Conservation (phyloP, 1,140 invertebrate genomes). For the Drosophila jambulina region DNA sequence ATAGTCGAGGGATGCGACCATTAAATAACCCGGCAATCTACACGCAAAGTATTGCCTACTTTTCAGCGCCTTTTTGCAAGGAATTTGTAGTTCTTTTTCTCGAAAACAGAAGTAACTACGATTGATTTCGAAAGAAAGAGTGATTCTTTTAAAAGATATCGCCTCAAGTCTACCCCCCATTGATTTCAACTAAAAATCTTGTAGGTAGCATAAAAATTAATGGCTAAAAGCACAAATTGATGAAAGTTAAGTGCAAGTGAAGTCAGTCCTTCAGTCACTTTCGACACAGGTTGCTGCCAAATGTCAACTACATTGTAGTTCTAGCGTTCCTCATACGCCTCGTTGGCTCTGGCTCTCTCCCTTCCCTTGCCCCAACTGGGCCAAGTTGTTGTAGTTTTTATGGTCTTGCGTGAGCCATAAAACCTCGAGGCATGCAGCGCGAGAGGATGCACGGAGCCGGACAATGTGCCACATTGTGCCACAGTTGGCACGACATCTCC, state of each 20-base stretch:
- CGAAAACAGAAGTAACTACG: background rate
- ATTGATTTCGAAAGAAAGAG: background rate
- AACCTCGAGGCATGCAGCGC: conserved; percentile 29
- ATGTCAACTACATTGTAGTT: conserved; percentile 30
- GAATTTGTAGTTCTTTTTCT: too few species aligned
- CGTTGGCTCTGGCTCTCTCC: conserved; percentile 6
- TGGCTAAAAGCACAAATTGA: background rate
- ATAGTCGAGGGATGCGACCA: background rate
- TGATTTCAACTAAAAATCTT: background rate
- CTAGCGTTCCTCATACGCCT: conserved; percentile 10
- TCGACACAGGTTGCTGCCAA: conserved; percentile 8
- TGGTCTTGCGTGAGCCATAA: conserved; percentile 51
- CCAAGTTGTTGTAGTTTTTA: conserved; percentile 25
- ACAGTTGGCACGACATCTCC: conserved; percentile 21
- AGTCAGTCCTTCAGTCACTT: conserved; percentile 8
- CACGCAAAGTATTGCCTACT: background rate
- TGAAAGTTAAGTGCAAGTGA: conserved; percentile 1
- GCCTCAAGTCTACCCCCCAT: background rate
- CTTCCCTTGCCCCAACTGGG: conserved; percentile 15
- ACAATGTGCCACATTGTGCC: conserved; percentile 53
- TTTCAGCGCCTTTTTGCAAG: background rate
- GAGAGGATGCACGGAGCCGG: conserved; percentile 31
- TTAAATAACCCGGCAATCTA: background rate
- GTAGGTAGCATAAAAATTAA: background rate
- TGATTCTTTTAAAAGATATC: background rate